Evolutionary conservation across 2,888 invertebrate genomes (phyloP), one percentile per base, ranked within the genome.

Genomic region (Oscheius myriophilus): DNA sequence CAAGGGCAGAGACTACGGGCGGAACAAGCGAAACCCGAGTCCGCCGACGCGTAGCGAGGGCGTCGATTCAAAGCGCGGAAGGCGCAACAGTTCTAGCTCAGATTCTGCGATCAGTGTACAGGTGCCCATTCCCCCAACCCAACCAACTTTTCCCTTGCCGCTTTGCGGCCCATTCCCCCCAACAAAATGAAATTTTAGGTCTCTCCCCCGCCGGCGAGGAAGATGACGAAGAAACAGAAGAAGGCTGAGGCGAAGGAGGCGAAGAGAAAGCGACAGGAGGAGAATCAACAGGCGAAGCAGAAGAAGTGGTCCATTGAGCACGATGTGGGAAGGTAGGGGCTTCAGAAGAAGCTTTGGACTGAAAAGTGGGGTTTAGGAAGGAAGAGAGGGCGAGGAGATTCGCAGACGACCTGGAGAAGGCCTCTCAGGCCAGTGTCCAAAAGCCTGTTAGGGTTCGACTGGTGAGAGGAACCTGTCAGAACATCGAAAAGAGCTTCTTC

Each of bases 401-500:
- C 55, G 77, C 78, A 18, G 73, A 77, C 21, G 67, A 67, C 23
- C n/a, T 26, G 39, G 45, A 42, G 3, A n/a, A 21, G 39, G 67
- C 61, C 7, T n/a, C 25, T 0, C 66, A 55, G 21, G 46, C 66
- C 2, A 46, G 26, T 45, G 45, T 21, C 18, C 23, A n/a, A 41
- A 41, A 53, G 39, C 67, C 61, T 25, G 53, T 67, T 12, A 41
- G 61, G 14, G 59, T 53, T 2, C 59, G 54, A 25, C 43, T 78
- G 9, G 65, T 98, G 86, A 92, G 96, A 80, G 98, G 97, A 75
- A 94, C 94, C 23, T 95, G 95, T 89, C 91, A 91, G 87, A 93
- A 96, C 87, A 89, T 98, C 86, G 97, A 98, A 88, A 98, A 99
- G 88, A 92, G 93, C 57, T 98, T 96, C 88, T 91, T 99, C 81